Conservation (phyloP, 2,888 invertebrate species). For the Himalopsyche kuldschensis region DNA sequence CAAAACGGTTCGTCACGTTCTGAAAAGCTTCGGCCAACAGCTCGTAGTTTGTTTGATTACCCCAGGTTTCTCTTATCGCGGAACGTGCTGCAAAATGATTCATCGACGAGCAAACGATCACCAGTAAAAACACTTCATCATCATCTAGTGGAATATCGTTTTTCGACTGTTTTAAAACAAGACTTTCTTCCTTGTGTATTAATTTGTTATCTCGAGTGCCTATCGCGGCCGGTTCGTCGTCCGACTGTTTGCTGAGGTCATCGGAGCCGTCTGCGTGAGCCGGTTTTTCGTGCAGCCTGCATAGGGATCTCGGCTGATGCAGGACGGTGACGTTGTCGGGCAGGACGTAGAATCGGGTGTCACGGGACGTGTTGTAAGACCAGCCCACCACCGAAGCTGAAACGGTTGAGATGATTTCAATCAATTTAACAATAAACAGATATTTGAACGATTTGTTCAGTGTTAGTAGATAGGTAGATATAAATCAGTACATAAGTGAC, state of each 20-base stretch:
- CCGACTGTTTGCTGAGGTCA: background rate
- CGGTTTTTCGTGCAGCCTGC: conserved; percentile 45
- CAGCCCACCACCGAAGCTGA: conserved; percentile 66
- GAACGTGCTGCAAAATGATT: conserved; percentile 66
- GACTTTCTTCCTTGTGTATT: background rate
- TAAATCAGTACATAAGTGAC: too few species aligned
- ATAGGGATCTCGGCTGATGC: conserved; percentile 63
- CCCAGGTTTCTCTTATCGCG: conserved; percentile 76
- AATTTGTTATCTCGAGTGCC: conserved; percentile 27
- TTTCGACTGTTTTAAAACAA: background rate
- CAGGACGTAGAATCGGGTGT: conserved; percentile 70
- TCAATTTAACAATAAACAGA: too few species aligned
- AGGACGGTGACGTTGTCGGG: conserved; percentile 70
- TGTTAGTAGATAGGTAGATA: too few species aligned
- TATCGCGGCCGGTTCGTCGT: conserved; percentile 35
- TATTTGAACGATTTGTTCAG: too few species aligned
- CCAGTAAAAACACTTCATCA: conserved; percentile 62
- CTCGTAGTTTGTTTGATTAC: conserved; percentile 53
- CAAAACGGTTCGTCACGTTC: conserved; percentile 21
- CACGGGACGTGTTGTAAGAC: conserved; percentile 73
- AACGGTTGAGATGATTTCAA: conserved; percentile 38
- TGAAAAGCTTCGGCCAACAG: conserved; percentile 21
- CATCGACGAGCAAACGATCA: conserved; percentile 77
- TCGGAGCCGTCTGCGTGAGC: background rate
- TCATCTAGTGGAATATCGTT: background rate